Evolutionary conservation across 1,140 invertebrate genomes (phyloP), one percentile per base, ranked within the genome.

Genomic region (Drosophila suzukii): DNA sequence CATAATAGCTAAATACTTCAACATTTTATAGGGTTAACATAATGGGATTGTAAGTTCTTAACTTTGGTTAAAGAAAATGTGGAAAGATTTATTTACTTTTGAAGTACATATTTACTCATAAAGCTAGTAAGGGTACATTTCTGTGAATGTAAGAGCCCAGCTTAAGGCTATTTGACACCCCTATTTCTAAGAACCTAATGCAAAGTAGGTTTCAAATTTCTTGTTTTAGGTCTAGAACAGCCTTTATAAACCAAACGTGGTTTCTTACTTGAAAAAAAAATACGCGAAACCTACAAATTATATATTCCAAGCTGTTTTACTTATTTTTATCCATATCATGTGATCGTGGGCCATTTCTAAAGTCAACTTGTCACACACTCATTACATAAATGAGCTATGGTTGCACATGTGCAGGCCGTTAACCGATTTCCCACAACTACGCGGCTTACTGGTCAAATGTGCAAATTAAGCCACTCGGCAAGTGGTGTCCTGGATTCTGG

Each of bases 391-490:
- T 67, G 46, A 62, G 41, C 57, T 46, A 30, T 10, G 4, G 47
- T 41, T 54, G 43, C 62, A 63, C 58, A 81, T 71, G 66, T 72
- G 72, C 43, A 38, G 17, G 43, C 17, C 44, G 44, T 70, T 67
- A 81, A 49, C 57, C 34, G 63, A 63, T 34, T 65, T 78, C 46
- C 46, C 56, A 65, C 46, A 75, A 41, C 66, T 57, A 46, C 8
- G 13, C 30, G 15, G 11, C 36, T 60, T 46, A 10, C 62, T 17
- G 39, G 43, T 10, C 47, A 73, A 55, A 34, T 47, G 58, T 56
- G 60, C 39, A 65, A 65, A 70, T 57, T 32, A 41, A 71, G 53
- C 34, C 34, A 47, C 39, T 24, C 7, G 41, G 15, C 32, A 34
- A 49, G 56, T 32, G 58, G 59, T 78, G 67, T 65, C 43, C 56